Base-by-base conservation (phyloP, 2,113 vertebrate genomes). In the Xiphophorus maculatus region DNA sequence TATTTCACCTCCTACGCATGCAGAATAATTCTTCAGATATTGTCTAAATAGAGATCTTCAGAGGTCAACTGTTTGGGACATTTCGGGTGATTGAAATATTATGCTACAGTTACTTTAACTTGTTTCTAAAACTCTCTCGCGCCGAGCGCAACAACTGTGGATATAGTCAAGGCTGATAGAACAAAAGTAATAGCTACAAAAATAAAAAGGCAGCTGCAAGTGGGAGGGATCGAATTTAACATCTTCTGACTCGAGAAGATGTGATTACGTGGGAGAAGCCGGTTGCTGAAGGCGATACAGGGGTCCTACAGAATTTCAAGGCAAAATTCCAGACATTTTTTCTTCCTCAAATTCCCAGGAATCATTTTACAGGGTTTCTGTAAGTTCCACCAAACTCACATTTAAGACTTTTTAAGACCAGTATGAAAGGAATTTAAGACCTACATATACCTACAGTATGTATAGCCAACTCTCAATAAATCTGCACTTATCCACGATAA, bases 131-230 rank as follows among this genome's bases (percentile, higher is more conserved):
- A 48, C 17, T 48, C 44, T 17, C 17, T 19, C 4, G 44, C 17
- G 44, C 17, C 2, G 44, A 48, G 44, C 14, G 58, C 70, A 64
- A 29, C 63, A 68, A 35, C 78, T 15, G 14, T 1, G 25, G 27
- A 68, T 10, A 9, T 40, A 42, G 80, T 76, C n/a, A 58, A 72
- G 35, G 61, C 48, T 29, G 66, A 81, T 83, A 75, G 71, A 84
- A 83, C 70, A 77, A 83, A 86, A 79, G 72, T 75, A 82, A 79
- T 17, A 40, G 35, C 54, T 35, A 25, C 40, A 17, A 32, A 65
- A 74, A 78, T 11, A 80, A 69, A 42, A 79, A 85, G 77, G 85
- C 89, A 88, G 87, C 91, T 89, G 89, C 82, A 86, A 84, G 91
- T 92, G 88, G 91, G 91, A 88, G 91, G 88, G 82, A 79, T 71